These are phyloP conservation scores for Psilanteris sp. DNA, from an alignment of 1,140 invertebrate genomes.

Conservation along the genomic window DNA sequence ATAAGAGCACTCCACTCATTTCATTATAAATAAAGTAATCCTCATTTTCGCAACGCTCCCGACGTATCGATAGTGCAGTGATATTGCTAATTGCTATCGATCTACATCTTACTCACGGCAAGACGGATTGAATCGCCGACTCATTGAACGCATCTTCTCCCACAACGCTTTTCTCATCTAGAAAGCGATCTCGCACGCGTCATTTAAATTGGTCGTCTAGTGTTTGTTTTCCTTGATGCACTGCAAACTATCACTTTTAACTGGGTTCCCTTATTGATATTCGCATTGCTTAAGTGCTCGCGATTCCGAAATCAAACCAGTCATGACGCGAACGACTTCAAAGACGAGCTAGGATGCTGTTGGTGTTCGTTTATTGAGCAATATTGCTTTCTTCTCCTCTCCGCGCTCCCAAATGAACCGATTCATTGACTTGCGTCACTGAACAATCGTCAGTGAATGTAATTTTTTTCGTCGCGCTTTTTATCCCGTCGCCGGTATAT, in stretches of 20 bases:
- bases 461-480: conserved; percentile 3
- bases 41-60: too few relatives aligned
- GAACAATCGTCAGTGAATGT: conserved; percentile 40
- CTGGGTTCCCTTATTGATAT: conserved; percentile 69
- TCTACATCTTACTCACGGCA: conserved; percentile 12
- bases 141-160: conserved; percentile 18
- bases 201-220: conserved; percentile 39
- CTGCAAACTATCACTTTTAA: conserved; percentile 58
- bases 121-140: too few relatives aligned
- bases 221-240: conserved; percentile 45
- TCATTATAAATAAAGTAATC: too few relatives aligned
- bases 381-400: conserved; percentile 48
- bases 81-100: too few relatives aligned
- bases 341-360: conserved; percentile 33
- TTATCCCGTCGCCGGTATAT: neutral
- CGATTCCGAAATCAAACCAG: conserved; percentile 59
- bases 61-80: too few relatives aligned
- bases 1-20: too few relatives aligned
- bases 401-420: conserved; percentile 28
- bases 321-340: conserved; percentile 47
- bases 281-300: conserved; percentile 66
- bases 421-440: conserved; percentile 55
- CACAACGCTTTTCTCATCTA: conserved; percentile 25
- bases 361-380: conserved; percentile 43
- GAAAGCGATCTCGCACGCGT: conserved; percentile 38